Evolutionary conservation across 2,113 vertebrate genomes (phyloP).

Genomic region (Monopterus albus): DNA sequence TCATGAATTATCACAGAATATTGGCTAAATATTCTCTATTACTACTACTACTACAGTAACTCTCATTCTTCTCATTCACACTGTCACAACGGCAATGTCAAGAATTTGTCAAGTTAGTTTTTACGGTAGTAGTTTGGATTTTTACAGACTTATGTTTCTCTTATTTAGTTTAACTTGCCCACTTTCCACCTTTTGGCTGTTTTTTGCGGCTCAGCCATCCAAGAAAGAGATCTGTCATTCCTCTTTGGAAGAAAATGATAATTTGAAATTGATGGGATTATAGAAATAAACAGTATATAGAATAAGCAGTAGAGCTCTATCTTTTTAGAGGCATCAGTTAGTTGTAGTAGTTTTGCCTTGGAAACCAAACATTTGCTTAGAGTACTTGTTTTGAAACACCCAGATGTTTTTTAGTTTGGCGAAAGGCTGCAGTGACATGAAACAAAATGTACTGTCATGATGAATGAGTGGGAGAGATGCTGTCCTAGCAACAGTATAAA

Average conservation of each 20-base stretch:
- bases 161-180: not conserved
- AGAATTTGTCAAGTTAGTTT: too few species aligned
- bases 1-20: too few species aligned
- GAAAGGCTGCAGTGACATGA: slow-evolving; percentile 21
- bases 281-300: not conserved
- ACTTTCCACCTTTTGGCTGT: not conserved
- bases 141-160: not conserved
- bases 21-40: too few species aligned
- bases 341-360: slow-evolving; percentile 29
- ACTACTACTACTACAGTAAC: too few species aligned
- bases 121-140: not conserved
- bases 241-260: too few species aligned
- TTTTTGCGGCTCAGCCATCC: not conserved
- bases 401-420: slow-evolving; percentile 10
- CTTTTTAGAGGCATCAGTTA: slow-evolving; percentile 18
- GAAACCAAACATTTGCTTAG: slow-evolving; percentile 35
- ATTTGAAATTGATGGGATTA: too few species aligned
- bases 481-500: slow-evolving; percentile 24
- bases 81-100: too few species aligned
- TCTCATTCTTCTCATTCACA: too few species aligned
- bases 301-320: not conserved
- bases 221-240: not conserved
- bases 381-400: slow-evolving; percentile 23
- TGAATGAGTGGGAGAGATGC: slow-evolving; percentile 5
- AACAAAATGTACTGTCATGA: slow-evolving; percentile 15